Base-by-base conservation (phyloP, 2,113 vertebrate species). In the Seriola quinqueradiata region DNA sequence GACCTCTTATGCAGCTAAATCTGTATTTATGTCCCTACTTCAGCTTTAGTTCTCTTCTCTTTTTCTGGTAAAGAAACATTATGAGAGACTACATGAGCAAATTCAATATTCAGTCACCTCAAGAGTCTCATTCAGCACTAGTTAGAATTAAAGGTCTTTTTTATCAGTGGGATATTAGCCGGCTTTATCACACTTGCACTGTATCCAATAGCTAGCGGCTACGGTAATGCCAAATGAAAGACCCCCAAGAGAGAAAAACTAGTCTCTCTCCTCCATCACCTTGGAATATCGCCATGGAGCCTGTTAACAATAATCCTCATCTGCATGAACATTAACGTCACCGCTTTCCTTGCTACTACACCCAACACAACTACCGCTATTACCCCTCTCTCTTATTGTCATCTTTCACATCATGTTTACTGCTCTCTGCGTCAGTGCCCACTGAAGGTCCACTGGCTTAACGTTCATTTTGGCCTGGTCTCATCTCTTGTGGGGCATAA, bases 191-290 rank as follows among this genome's bases (percentile, higher is more conserved):
- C 58, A 87, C 75, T 81, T 70, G 80, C n/a, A 59, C 59, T 57
- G 77, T 67, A 70, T 77, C 74, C 63, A 80, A 63, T 44, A 81
- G 66, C 65, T 54, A 6, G 73, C 1, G 40, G 77, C 77, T 61
- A 68, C 4, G 32, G 16, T 80, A 84, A 87, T 81, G 36, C 50
- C 78, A 70, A 81, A 76, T 32, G 19, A 90, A 90, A 80, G 76
- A 83, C 67, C 74, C 84, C 83, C 79, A 75, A 77, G 90, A 86
- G 83, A 88, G 78, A 19, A 79, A 81, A 76, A 44, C 36, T 58
- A 59, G 60, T 85, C 72, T 65, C 59, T 74, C 11, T 73, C 64
- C 59, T 70, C 70, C 17, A 46, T 75, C 73, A 74, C 16, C 36
- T 82, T 90, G 87, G 84, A 85, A 58, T 68, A 23, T 66, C 44